phyloP scores from a whole-genome alignment of 1,140 invertebrate genomes.

The Lepidurus apus region DNA sequence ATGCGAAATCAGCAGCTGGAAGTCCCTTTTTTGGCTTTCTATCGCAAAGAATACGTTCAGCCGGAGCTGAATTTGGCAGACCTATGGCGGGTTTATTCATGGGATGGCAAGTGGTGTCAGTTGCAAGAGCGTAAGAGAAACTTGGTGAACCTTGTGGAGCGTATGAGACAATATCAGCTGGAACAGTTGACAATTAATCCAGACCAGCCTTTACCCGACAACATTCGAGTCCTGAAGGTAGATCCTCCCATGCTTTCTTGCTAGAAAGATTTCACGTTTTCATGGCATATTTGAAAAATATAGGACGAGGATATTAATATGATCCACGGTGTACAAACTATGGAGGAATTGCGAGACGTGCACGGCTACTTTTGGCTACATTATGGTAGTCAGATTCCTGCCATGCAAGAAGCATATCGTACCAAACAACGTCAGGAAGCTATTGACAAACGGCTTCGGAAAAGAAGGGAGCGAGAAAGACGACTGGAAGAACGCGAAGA shows the following conservation, averaged over 20 bases:
- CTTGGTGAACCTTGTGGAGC: conserved; percentile 73
- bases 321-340: conserved; percentile 70
- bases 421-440: conserved; percentile 52
- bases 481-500: conserved; percentile 39
- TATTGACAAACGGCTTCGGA: conserved; percentile 55
- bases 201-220: conserved; percentile 75
- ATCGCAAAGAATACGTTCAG: conserved; percentile 95
- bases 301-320: conserved; percentile 78
- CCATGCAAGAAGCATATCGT: conserved; percentile 68
- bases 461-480: conserved; percentile 46
- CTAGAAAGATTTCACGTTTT: not conserved
- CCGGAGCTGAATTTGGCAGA: conserved; percentile 92
- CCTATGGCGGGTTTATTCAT: conserved; percentile 94
- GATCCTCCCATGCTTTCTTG: not conserved
- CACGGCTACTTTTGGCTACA: conserved; percentile 91
- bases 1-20: conserved; percentile 92
- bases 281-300: not conserved
- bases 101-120: conserved; percentile 95
- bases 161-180: conserved; percentile 86
- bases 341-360: conserved; percentile 86
- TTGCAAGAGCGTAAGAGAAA: conserved; percentile 80
- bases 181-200: conserved; percentile 76
- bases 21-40: conserved; percentile 98
- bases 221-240: conserved; percentile 65
- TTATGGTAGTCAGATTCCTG: conserved; percentile 76